Conservation (phyloP, 2,113 vertebrate genomes). For the Stegostoma tigrinum region DNA sequence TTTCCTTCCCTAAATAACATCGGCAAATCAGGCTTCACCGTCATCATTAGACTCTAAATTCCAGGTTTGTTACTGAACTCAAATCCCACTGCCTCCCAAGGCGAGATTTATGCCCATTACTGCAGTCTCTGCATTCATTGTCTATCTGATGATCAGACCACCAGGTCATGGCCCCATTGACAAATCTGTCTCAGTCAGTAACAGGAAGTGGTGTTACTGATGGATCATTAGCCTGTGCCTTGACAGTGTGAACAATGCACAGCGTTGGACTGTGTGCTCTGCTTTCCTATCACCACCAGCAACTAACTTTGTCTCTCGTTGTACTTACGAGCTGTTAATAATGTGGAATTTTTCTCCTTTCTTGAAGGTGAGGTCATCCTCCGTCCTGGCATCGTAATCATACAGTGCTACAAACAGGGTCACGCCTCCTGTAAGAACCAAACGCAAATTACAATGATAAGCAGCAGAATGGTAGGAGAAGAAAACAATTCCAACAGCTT, state of each 20-base stretch:
- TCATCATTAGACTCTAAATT: too few relatives aligned
- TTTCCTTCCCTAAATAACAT: too few relatives aligned
- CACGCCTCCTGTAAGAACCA: constrained; percentile 65
- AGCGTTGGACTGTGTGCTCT: background rate
- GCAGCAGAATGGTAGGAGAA: too few relatives aligned
- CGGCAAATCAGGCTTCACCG: too few relatives aligned
- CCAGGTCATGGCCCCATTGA: background rate
- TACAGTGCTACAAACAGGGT: constrained; percentile 85
- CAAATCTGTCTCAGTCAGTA: background rate
- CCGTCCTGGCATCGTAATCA: constrained; percentile 84
- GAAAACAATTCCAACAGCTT: background rate
- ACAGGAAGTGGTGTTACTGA: background rate
- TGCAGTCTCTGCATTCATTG: too few relatives aligned
- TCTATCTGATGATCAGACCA: too few relatives aligned
- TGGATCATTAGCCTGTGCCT: too few relatives aligned
- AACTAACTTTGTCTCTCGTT: too few relatives aligned
- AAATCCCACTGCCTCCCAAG: too few relatives aligned
- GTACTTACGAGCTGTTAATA: constrained; percentile 82
- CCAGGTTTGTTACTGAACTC: too few relatives aligned
- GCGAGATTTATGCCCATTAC: too few relatives aligned
- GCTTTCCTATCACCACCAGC: background rate
- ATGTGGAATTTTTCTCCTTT: constrained; percentile 97
- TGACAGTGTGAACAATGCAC: background rate
- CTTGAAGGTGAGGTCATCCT: constrained; percentile 81
- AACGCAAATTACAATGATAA: background rate